Evolutionary conservation across 2,797 vertebrate genomes (phyloP).

Genomic region (Tiaroga cobitis): DNA sequence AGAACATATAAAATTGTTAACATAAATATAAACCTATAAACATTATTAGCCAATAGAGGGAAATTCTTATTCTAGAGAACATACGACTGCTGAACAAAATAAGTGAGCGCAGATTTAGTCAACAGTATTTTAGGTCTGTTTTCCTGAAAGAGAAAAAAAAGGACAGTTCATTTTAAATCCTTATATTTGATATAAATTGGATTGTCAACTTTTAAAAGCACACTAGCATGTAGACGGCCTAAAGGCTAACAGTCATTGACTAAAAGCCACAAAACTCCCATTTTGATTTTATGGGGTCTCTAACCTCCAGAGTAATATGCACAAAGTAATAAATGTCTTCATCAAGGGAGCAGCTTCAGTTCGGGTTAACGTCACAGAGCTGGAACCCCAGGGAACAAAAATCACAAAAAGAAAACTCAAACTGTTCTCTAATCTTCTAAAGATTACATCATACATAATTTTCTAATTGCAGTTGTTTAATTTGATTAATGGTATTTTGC

Average conservation of each 20-base stretch:
- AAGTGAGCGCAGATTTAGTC: background rate
- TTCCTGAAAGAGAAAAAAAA: background rate
- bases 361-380: background rate
- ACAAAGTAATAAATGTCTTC: conserved; percentile 6
- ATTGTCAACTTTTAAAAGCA: conserved; percentile 19
- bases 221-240: background rate
- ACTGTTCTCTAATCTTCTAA: conserved; percentile 52
- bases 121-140: background rate
- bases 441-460: conserved; percentile 71
- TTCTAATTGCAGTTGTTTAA: conserved; percentile 64
- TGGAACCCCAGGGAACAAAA: conserved; percentile 48
- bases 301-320: conserved; percentile 1
- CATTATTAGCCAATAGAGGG: background rate
- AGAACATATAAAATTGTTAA: background rate
- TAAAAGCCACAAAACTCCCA: conserved; percentile 9
- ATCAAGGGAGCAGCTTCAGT: background rate
- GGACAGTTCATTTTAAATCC: background rate
- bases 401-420: conserved; percentile 49
- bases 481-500: conserved; percentile 66
- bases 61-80: background rate
- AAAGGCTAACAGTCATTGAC: background rate
- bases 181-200: background rate
- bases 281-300: conserved; percentile 24
- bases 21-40: background rate
- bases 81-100: background rate